Evolutionary conservation across 2,797 vertebrate genomes (phyloP).

Genomic region (Intellagama lesueurii): DNA sequence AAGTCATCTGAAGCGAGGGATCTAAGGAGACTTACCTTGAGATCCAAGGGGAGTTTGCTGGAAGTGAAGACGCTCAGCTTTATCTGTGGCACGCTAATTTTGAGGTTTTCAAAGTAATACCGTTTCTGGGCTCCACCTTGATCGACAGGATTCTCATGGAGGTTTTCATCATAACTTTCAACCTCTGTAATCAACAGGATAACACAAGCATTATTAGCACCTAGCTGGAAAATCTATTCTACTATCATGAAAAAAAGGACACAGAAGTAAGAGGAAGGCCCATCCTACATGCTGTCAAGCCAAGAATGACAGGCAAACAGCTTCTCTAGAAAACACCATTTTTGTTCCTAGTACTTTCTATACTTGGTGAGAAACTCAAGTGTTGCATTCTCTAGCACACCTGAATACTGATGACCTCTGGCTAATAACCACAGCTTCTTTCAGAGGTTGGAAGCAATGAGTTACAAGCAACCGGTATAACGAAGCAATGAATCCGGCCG

Average conservation of each 20-base stretch:
- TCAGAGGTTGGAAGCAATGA: no score
- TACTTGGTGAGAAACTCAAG: conserved; percentile 21
- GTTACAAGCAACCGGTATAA: no score
- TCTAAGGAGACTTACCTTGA: conserved; percentile 84
- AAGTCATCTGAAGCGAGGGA: not conserved
- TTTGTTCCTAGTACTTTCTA: conserved; percentile 31
- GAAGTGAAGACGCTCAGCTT: conserved; percentile 97
- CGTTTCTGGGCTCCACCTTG: conserved; percentile 82
- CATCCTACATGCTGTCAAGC: no score
- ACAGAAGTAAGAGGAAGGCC: no score
- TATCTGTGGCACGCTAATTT: conserved; percentile 95
- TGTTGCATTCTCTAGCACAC: not conserved
- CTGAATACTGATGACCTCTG: not conserved
- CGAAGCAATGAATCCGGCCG: no score
- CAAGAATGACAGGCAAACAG: no score
- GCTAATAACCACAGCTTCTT: not conserved
- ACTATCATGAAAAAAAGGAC: no score
- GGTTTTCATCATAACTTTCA: conserved; percentile 92
- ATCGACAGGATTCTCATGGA: conserved; percentile 88
- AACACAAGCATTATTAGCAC: not conserved
- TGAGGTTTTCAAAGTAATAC: conserved; percentile 98
- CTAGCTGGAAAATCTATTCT: no score
- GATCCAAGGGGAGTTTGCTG: conserved; percentile 92
- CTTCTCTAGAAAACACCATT: no score
- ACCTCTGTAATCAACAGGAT: conserved; percentile 82